Base-by-base conservation (phyloP, 2,113 vertebrate genomes). In the Plestiodon gilberti region DNA sequence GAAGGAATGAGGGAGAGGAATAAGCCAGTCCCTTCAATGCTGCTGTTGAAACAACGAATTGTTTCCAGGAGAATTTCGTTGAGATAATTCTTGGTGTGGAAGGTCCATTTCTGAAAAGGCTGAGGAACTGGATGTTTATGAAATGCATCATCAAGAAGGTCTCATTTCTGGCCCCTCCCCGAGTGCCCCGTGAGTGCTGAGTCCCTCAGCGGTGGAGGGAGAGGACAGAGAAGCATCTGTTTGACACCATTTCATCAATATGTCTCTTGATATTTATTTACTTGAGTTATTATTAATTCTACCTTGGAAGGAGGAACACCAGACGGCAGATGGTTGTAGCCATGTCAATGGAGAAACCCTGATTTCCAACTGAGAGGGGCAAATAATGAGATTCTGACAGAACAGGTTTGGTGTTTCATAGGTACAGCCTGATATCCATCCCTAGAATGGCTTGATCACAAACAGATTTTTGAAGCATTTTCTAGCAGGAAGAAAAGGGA, bases 341-440 rank as follows among this genome's bases (percentile, higher is more conserved):
- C n/a, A n/a, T n/a, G n/a, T n/a, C n/a, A n/a, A n/a, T n/a, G n/a
- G n/a, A n/a, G n/a, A n/a, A n/a, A n/a, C n/a, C n/a, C n/a, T n/a
- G n/a, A 48, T 30, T 70, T 48, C 38, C 38, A 38, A 18, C 3
- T 82, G 40, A 40, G 20, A 79, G 71, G 33, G 61, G 5, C 7
- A n/a, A 23, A 23, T 23, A 87, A 11, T 80, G 75, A 33, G 77
- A 78, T 78, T 8, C n/a, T 61, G 17, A 17, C 35, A 81, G 71
- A 0, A 70, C 23, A 35, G 6, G 1, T 40, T 82, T 86, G 67
- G 23, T 38, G 69, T 55, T 35, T 82, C 22, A 30, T 77, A 87
- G n/a, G 4, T 0, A 30, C 76, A 30, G 38, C 0, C 14, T 0
- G 0, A 28, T 20, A 1, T 87, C 88, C 78, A 64, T 33, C 17